A percentile compares a stretch with the other conserved stretches of the same genome.
Conservation (phyloP, 2,113 vertebrate genomes). For the Chionis minor region DNA sequence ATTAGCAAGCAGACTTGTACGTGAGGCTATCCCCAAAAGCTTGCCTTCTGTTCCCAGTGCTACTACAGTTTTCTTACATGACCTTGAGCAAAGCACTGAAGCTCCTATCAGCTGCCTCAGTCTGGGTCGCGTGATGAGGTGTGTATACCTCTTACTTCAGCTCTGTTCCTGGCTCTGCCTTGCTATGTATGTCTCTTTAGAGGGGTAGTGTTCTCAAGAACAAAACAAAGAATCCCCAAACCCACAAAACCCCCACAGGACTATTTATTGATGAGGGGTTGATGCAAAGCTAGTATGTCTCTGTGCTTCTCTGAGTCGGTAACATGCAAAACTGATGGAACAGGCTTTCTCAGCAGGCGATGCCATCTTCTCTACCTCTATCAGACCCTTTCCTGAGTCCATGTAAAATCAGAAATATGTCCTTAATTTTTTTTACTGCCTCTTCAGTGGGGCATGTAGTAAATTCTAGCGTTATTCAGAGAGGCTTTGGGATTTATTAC, state of each 20-base stretch:
- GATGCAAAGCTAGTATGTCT: neutral
- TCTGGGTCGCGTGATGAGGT: neutral
- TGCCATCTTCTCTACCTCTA: neutral
- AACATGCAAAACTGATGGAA: neutral
- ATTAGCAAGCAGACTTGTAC: neutral
- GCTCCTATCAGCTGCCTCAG: neutral
- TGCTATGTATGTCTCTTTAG: neutral
- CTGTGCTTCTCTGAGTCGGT: neutral
- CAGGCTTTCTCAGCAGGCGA: neutral
- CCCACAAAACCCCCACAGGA: neutral
- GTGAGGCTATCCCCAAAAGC: neutral
- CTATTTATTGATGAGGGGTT: neutral
- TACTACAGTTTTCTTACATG: fast-evolving
- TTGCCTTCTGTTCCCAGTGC: neutral
- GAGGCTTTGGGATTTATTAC: neutral
- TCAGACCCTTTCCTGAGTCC: neutral
- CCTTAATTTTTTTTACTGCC: neutral
- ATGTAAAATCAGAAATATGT: neutral
- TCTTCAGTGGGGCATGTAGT: neutral
- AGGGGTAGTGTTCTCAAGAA: neutral
- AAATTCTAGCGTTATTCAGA: neutral
- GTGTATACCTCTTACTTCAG: neutral
- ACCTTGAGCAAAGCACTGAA: neutral
- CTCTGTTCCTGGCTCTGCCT: neutral
- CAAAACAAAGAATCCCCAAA: neutral